Percentiles rank a stretch among this genome's conserved stretches.
phyloP scores from a whole-genome alignment of 2,888 invertebrate species.

The Agrypnus murinus region DNA sequence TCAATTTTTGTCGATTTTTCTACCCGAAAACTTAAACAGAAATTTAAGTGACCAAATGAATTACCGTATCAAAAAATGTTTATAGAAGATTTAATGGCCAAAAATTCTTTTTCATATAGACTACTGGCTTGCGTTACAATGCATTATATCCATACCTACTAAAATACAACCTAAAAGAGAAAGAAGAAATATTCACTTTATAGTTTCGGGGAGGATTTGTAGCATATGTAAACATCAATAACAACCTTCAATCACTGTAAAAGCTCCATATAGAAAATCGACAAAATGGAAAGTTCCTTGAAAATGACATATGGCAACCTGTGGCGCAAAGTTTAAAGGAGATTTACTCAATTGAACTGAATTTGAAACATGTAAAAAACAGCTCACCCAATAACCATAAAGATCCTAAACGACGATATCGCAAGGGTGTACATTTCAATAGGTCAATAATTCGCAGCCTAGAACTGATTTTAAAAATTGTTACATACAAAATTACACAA shows the following conservation, averaged over 20 bases:
- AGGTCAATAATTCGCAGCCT: constrained; percentile 14
- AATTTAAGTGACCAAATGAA: too few relatives aligned
- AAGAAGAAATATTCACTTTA: too few relatives aligned
- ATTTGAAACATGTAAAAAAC: constrained; percentile 24
- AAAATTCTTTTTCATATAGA: too few relatives aligned
- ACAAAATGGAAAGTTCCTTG: background rate
- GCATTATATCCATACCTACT: too few relatives aligned
- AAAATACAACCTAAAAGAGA: too few relatives aligned
- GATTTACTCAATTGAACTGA: constrained; percentile 19
- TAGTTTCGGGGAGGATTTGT: constrained; percentile 3
- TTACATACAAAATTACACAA: background rate
- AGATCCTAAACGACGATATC: constrained; percentile 22
- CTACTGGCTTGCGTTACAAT: too few relatives aligned
- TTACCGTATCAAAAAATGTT: too few relatives aligned
- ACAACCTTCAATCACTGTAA: constrained; percentile 4
- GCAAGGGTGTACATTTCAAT: constrained; percentile 18
- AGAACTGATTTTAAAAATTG: background rate
- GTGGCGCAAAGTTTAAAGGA: constrained; percentile 15
- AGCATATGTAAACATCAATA: background rate
- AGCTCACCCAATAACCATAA: constrained; percentile 29
- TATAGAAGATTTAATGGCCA: too few relatives aligned
- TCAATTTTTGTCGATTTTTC: too few relatives aligned
- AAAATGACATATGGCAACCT: constrained; percentile 32
- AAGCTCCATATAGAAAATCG: constrained; percentile 12
- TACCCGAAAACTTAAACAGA: too few relatives aligned